Evolutionary conservation across 2,888 invertebrate species (phyloP), one percentile per base, ranked within the genome.

Genomic region (Dasypogon diadema): DNA sequence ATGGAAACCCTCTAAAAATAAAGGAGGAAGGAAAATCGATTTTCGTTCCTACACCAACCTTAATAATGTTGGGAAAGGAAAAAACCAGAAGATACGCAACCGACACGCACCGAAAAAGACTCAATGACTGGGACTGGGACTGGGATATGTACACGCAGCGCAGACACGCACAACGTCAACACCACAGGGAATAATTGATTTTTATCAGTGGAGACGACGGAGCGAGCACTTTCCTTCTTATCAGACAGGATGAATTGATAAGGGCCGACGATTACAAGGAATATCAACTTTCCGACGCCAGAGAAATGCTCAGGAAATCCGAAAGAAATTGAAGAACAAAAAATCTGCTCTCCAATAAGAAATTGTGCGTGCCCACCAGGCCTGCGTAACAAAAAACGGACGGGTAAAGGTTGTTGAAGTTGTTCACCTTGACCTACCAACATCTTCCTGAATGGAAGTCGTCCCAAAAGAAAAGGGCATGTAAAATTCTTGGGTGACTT

Each of bases 11-110:
- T 21, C 42, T 3, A 42, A 12, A n/a, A n/a, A n/a, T n/a, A n/a
- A n/a, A 6, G 8, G 37, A 60, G 21, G 51, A 8, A 51, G 3
- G 46, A 70, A 70, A 70, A 70, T 70, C 70, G 70, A 70, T 70
- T 54, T 42, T 14, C 2, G 12, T 70, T 34, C 70, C 70, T 70
- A 54, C 70, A 54, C 14, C 70, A 70, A 70, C 54, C 30, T 54
- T 10, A 37, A 54, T 34, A 10, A 18, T 70, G 54, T 70, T 70
- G 70, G 21, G 70, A 30, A 54, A 70, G 70, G 70, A 70, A 30
- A 54, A 48, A 54, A 54, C 6, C 21, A 3, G 21, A 18, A 22
- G 16, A 42, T 42, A 42, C 42, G 42, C 42, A 42, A 2, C 42
- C n/a, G 21, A 21, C 60, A 60, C 60, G 60, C 60, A 60, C 60